Evolutionary conservation across 2,797 vertebrate species (phyloP).

Genomic region (Sandelia bainsii): DNA sequence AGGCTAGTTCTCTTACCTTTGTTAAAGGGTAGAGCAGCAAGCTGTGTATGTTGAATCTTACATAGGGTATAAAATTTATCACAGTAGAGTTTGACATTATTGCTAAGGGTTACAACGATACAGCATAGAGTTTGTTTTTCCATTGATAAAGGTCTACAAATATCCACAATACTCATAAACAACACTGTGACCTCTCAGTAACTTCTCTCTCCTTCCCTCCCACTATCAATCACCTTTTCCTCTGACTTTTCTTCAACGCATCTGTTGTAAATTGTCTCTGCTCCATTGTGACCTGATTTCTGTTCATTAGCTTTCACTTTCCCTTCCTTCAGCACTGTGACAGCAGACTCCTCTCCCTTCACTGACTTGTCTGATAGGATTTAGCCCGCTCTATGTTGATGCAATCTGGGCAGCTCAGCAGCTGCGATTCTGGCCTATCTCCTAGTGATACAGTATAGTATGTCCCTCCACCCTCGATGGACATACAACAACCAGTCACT

Average conservation of each 20-base stretch:
- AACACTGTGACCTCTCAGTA: constrained; percentile 12
- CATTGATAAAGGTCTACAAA: background rate
- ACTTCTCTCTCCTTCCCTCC: background rate
- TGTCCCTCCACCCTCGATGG: constrained; percentile 54
- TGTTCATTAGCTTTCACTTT: constrained; percentile 80
- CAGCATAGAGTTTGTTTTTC: background rate
- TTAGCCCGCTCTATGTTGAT: constrained; percentile 76
- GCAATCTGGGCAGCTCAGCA: constrained; percentile 82
- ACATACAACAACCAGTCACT: constrained; percentile 60
- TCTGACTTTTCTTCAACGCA: constrained; percentile 40
- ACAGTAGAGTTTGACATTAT: constrained; percentile 1
- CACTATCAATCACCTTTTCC: constrained; percentile 29
- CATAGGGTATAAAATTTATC: background rate
- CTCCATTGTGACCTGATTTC: constrained; percentile 70
- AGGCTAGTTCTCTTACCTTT: background rate
- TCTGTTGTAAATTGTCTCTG: constrained; percentile 64
- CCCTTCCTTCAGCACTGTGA: constrained; percentile 56
- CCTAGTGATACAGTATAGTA: constrained; percentile 63
- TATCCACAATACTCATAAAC: constrained; percentile 8
- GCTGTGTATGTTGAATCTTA: background rate
- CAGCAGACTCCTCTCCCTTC: constrained; percentile 75
- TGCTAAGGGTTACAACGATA: background rate
- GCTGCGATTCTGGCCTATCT: constrained; percentile 75
- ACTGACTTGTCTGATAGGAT: constrained; percentile 85
- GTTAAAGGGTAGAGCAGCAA: background rate